Conservation (phyloP, 2,113 vertebrate species). For the Romanogobio albipinnatus region DNA sequence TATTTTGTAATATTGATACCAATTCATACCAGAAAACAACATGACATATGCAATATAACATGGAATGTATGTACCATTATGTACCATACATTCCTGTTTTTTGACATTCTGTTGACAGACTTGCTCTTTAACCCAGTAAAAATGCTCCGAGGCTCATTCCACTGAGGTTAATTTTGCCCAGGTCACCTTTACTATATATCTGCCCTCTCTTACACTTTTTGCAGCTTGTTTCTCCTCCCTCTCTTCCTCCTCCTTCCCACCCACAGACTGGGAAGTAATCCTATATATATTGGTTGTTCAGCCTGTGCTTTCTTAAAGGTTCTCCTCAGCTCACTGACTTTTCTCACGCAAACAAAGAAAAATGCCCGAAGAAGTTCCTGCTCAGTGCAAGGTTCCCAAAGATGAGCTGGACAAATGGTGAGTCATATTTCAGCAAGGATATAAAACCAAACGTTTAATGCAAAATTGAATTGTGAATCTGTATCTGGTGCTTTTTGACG, state of each 20-base stretch:
- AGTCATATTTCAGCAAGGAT: conserved; percentile 22
- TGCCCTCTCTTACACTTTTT: not conserved
- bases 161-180: not conserved
- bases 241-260: conserved; percentile 20
- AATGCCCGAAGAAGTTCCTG: conserved; percentile 54
- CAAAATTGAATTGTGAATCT: not conserved
- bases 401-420: conserved; percentile 58
- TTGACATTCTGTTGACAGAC: no score
- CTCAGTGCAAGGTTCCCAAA: conserved; percentile 49
- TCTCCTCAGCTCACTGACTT: conserved; percentile 2
- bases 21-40: no score
- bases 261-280: not conserved
- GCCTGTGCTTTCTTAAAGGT: not conserved
- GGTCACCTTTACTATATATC: conserved; percentile 5
- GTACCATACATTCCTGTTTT: no score
- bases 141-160: not conserved
- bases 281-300: conserved; percentile 43
- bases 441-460: not conserved
- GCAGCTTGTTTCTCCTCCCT: conserved; percentile 6
- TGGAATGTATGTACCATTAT: no score
- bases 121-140: not conserved
- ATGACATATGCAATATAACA: no score
- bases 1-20: no score
- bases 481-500: not conserved
- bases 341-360: conserved; percentile 16